Evolutionary conservation across 2,113 vertebrate species (phyloP).

Genomic region (Xiphias gladius): DNA sequence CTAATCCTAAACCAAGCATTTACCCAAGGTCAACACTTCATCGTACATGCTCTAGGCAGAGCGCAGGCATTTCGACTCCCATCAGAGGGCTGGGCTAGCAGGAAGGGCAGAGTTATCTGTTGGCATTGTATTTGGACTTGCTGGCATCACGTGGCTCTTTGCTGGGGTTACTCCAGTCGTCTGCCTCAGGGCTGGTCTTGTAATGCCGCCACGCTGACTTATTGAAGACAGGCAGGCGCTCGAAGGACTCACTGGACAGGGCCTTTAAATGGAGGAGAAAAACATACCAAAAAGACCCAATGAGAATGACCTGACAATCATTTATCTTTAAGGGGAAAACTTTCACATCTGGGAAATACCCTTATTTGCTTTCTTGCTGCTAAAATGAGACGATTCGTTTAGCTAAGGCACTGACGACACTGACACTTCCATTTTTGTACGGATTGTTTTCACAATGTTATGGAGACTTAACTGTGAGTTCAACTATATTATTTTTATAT

Average conservation of each 20-base stretch:
- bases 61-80: slow-evolving; percentile 22
- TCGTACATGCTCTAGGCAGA: slow-evolving; percentile 48
- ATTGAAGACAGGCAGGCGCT: slow-evolving; percentile 97
- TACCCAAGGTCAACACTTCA: slow-evolving; percentile 71
- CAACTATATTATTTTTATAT: no score
- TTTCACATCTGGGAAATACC: neutral
- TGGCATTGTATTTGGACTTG: slow-evolving; percentile 94
- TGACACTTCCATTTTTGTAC: no score
- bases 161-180: slow-evolving; percentile 99
- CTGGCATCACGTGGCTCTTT: slow-evolving; percentile 93
- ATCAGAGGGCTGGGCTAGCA: slow-evolving; percentile 27
- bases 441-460: no score
- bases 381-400: neutral
- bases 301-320: neutral
- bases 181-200: slow-evolving; percentile 94
- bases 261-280: slow-evolving; percentile 82
- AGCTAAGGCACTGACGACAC: no score
- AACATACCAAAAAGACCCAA: neutral
- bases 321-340: neutral
- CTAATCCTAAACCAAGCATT: slow-evolving; percentile 43
- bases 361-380: neutral
- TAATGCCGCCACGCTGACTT: slow-evolving; percentile 98
- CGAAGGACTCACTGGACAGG: slow-evolving; percentile 97
- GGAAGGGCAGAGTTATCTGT: slow-evolving; percentile 84
- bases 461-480: no score